A percentile compares a stretch with the other conserved stretches of the same genome.
These are phyloP conservation scores for Cheilosia variabilis DNA, from an alignment of 2,888 invertebrate species.

Conservation along the genomic window DNA sequence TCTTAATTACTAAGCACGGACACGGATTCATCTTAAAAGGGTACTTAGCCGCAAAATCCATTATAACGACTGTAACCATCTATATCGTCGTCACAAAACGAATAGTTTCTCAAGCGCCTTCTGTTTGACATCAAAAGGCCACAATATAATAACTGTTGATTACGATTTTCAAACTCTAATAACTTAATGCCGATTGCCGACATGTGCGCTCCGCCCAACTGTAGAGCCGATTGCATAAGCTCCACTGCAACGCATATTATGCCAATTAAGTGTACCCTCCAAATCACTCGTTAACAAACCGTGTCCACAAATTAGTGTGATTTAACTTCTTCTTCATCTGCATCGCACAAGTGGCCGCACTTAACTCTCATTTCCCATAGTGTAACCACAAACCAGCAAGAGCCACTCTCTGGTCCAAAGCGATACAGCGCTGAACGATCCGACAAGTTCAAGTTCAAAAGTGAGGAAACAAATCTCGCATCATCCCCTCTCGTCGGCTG, in stretches of 20 bases:
- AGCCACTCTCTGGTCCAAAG: conserved; percentile 12
- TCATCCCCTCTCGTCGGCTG: conserved; percentile 1
- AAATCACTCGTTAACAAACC: conserved; percentile 51
- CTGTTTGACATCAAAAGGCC: too few species aligned
- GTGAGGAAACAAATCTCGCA: conserved; percentile 76
- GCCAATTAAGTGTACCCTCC: conserved; percentile 24
- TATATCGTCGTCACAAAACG: too few species aligned
- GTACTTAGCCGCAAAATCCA: too few species aligned
- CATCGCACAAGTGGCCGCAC: neutral
- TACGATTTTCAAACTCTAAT: neutral
- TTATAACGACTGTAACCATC: too few species aligned
- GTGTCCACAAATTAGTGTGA: conserved; percentile 44
- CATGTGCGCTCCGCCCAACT: neutral
- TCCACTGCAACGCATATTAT: neutral
- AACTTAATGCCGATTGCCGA: conserved; percentile 6
- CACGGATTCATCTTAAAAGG: too few species aligned
- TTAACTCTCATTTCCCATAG: neutral
- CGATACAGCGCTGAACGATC: conserved; percentile 42
- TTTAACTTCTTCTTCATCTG: conserved; percentile 40
- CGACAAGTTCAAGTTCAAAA: conserved; percentile 77
- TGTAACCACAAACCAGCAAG: conserved; percentile 3
- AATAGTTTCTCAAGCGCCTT: too few species aligned
- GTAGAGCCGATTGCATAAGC: conserved; percentile 7
- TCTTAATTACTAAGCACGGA: too few species aligned
- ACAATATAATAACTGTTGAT: too few species aligned